Evolutionary conservation across 2,113 vertebrate species (phyloP), one percentile per base, ranked within the genome.

Genomic region (Pachycephala philippinensis): DNA sequence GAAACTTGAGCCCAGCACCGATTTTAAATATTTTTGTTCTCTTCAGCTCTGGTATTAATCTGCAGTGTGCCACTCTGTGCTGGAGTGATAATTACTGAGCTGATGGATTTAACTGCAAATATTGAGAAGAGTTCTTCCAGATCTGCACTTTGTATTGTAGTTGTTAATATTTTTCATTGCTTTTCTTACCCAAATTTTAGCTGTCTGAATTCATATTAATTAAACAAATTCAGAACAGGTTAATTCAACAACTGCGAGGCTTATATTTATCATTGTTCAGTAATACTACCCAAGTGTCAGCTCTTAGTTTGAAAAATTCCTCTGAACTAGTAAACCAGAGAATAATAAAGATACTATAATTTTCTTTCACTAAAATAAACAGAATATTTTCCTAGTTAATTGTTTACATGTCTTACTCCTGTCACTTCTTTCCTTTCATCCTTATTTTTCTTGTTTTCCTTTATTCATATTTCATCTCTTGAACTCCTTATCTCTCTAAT

Each of bases 371-470:
- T 89, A 95, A 97, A 97, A 89, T 89, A 93, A 97, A 96, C 92
- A 94, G 68, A 91, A 61, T 86, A 82, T 85, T 96, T 97, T 96
- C 72, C 86, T 90, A 90, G 92, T 72, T 89, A 84, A 96, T 96
- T 97, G 88, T 97, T 97, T 95, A 96, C 83, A 71, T 75, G 30
- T 94, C 96, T 96, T 92, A 94, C 84, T 96, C 90, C 96, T 75
- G 79, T 95, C 80, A 90, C 76, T 69, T 71, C 61, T 66, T 69
- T 60, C 68, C 90, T 97, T 97, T 96, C 93, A 91, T 96, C 93
- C 84, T 94, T 96, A 95, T 95, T 97, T 97, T 97, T 93, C 95
- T 95, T 95, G 93, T 96, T 97, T 96, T 92, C 77, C 90, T 96
- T 76, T 95, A 85, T 93, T 97, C 84, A 28, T 53, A 68, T 90